These are phyloP conservation scores for Halcyon smyrnensis DNA, from an alignment of 2,797 vertebrate genomes.

Conservation along the genomic window DNA sequence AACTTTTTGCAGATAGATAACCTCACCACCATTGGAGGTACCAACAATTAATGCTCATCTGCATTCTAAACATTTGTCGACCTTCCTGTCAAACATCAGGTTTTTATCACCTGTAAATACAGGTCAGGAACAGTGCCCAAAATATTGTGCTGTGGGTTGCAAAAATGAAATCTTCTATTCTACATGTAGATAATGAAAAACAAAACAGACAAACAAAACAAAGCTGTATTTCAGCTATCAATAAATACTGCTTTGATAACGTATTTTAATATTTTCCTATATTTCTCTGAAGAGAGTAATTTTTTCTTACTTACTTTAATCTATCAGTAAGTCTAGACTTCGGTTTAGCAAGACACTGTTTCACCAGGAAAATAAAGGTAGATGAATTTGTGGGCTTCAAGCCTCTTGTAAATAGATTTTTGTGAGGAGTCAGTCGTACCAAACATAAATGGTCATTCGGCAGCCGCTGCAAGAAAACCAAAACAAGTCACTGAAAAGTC, in stretches of 20 bases:
- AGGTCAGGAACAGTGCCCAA: not conserved
- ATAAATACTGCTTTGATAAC: not conserved
- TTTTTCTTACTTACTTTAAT: constrained; percentile 85
- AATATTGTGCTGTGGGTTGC: not conserved
- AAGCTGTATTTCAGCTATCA: not conserved
- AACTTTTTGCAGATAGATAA: not conserved
- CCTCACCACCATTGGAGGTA: not conserved
- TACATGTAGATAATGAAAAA: not conserved
- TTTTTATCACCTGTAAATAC: not conserved
- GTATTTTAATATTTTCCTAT: not conserved
- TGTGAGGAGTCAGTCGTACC: constrained; percentile 87
- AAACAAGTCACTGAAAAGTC: not conserved
- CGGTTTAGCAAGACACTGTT: constrained; percentile 89
- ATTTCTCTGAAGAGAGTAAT: not conserved
- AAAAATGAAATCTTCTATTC: not conserved
- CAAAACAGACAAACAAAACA: not conserved
- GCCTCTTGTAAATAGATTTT: constrained; percentile 84
- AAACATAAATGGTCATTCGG: constrained; percentile 87
- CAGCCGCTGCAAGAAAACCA: constrained; percentile 50
- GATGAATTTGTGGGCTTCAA: constrained; percentile 83
- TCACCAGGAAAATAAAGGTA: constrained; percentile 88
- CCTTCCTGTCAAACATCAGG: not conserved
- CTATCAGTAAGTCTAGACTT: constrained; percentile 81
- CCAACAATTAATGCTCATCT: not conserved
- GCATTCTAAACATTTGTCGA: not conserved